Base-by-base conservation (phyloP, 2,888 invertebrate genomes). In the Imbricaverruca yamaguchii region DNA sequence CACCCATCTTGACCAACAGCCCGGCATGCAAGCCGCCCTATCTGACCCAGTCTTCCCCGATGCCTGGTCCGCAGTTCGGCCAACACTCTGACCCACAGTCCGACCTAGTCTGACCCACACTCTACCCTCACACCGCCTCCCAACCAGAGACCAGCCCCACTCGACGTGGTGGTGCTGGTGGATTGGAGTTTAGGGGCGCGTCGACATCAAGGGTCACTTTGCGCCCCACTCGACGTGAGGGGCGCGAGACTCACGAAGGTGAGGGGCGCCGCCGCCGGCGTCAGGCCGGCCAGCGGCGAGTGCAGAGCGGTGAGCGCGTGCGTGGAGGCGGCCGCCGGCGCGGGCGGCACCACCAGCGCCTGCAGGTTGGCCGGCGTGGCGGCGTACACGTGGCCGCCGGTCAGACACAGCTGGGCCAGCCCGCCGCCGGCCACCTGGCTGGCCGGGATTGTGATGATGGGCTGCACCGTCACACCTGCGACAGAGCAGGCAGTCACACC, bases 371-470 rank as follows among this genome's bases (percentile, higher is more conserved):
- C 93, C 83, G 94, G 88, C 13, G 94, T 93, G 56, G 94, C 94
- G 61, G 94, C 93, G 53, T 94, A 92, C 77, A 94, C 93, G 89
- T 94, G 94, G 59, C 94, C 94, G 87, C 94, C 94, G 87, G 92
- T 93, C 84, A 94, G 90, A 10, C 94, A 93, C 85, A 94, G 88
- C 87, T 94, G 69, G 6, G 69, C 69, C 69, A 69, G 69, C 65
- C 63, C 23, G 81, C 80, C 80, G 8, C 65, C 63, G 85, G 85
- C 85, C 79, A 88, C 88, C 85, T 89, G 86, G 74, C 88, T 88
- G 53, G 97, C 94, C 81, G 97, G 97, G 87, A 97, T 97, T 84
- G 97, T 96, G 85, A 97, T 90, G 87, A 97, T 96, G 86, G 97
- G 97, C 89, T 97, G 97, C 81, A 96, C 94, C 81, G 96, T 95